Base-by-base conservation (phyloP, 1,140 invertebrate species). In the Oncopeltus fasciatus region DNA sequence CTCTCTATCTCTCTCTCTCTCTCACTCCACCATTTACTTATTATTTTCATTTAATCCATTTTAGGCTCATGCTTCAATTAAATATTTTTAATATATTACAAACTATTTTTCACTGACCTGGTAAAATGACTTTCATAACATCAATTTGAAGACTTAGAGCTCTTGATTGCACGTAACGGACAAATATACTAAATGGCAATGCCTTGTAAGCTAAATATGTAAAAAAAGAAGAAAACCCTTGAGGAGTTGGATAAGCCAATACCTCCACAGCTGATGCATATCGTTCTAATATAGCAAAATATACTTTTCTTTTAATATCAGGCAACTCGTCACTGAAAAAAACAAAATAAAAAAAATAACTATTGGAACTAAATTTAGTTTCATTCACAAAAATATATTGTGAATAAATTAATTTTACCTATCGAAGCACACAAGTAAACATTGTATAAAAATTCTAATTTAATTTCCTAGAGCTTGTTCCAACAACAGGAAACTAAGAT, bases 111-210 rank as follows among this genome's bases (percentile, higher is more conserved):
- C 1, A 53, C 49, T 24, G 4, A 53, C 49, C 84, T 67, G 83
- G 80, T 70, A 91, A 83, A 64, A 91, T 88, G 53, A 81, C 79
- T 76, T 90, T 91, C 71, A 90, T 83, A 1, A 90, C 87, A 70
- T 92, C 88, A 26, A 90, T 84, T 76, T 91, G 88, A 58, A 92
- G 72, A 68, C 90, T 87, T 66, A 91, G 86, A 56, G 89, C 87
- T 68, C 85, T 84, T 60, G 86, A 77, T 66, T 86, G 82, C 11
- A 89, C 82, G 70, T 90, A 88, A 71, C 89, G 87, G 38, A 88
- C 67, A 71, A 91, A 91, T 67, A 83, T 83, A 49, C 83, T 76
- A 72, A 85, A 88, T 51, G 80, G 78, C 59, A 91, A 70, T 1
- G 85, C 82, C 64, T 83, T 77, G 70, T 89, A 90, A 1, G 87